Evolutionary conservation across 1,140 invertebrate species (phyloP).

Genomic region (Polypedilum vanderplanki): DNA sequence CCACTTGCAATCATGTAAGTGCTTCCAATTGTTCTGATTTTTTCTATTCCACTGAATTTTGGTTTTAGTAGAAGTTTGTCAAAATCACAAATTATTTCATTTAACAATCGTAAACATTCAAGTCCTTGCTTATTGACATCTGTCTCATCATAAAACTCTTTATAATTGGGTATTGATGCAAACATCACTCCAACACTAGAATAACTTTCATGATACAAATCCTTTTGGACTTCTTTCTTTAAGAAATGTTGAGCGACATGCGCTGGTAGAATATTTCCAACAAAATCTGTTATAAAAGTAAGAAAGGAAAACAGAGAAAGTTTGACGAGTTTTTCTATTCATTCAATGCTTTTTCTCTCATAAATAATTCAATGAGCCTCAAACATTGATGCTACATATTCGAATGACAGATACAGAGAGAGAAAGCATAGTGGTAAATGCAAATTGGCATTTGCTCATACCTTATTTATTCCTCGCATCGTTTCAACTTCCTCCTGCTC

Average conservation of each 20-base stretch:
- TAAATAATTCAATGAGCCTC: too few species aligned
- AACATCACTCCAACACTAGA: conserved; percentile 95
- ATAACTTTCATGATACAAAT: conserved; percentile 92
- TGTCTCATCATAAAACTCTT: conserved; percentile 96
- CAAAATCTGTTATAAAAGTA: conserved; percentile 54
- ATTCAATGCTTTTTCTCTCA: background rate
- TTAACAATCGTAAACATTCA: conserved; percentile 88
- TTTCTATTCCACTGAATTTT: conserved; percentile 93
- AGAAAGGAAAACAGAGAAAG: background rate
- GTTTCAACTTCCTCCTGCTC: conserved; percentile 93
- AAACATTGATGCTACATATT: too few species aligned
- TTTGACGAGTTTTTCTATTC: background rate
- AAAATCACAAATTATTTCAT: conserved; percentile 98
- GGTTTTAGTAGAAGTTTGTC: conserved; percentile 94
- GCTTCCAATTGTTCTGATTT: conserved; percentile 97
- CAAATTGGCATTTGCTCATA: conserved; percentile 34
- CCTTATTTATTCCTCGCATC: conserved; percentile 90
- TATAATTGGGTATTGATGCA: conserved; percentile 97
- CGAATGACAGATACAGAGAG: too few species aligned
- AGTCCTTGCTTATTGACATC: conserved; percentile 95
- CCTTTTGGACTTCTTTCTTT: conserved; percentile 49
- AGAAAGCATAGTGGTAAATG: too few species aligned
- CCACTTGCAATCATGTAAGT: conserved; percentile 98
- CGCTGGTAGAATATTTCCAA: conserved; percentile 94
- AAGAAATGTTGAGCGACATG: conserved; percentile 94